Evolutionary conservation across 2,888 invertebrate species (phyloP).

Genomic region (Ceratothoa steindachneri): DNA sequence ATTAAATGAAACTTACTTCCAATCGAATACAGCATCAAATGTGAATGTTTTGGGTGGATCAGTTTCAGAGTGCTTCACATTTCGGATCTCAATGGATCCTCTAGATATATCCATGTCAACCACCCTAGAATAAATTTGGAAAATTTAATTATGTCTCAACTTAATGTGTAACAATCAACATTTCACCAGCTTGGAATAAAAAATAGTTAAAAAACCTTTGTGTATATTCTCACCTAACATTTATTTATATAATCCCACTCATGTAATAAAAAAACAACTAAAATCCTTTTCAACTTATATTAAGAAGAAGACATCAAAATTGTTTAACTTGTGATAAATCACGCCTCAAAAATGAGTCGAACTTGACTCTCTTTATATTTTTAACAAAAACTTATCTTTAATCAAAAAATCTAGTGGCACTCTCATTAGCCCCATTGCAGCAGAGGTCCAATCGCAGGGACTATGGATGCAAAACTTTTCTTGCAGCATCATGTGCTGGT

Average conservation of each 20-base stretch:
- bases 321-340: no score
- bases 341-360: no score
- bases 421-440: no score
- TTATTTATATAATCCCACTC: neutral
- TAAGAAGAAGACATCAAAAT: neutral
- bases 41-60: slow-evolving; percentile 81
- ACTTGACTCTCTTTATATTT: no score
- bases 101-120: slow-evolving; percentile 79
- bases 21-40: slow-evolving; percentile 95
- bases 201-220: slow-evolving; percentile 12
- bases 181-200: no score
- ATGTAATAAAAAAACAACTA: neutral
- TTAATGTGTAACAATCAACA: no score
- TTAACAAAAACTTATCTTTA: no score
- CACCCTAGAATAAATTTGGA: slow-evolving; percentile 61
- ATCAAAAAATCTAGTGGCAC: no score
- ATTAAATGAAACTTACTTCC: slow-evolving; percentile 58
- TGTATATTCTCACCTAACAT: neutral
- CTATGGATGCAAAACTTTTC: no score
- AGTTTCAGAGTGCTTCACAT: slow-evolving; percentile 71
- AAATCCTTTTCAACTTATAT: neutral
- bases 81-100: slow-evolving; percentile 84
- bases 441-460: no score
- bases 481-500: no score
- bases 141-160: no score